Base-by-base conservation (phyloP, 1,140 invertebrate genomes). In the Drosophila tsacasi region DNA sequence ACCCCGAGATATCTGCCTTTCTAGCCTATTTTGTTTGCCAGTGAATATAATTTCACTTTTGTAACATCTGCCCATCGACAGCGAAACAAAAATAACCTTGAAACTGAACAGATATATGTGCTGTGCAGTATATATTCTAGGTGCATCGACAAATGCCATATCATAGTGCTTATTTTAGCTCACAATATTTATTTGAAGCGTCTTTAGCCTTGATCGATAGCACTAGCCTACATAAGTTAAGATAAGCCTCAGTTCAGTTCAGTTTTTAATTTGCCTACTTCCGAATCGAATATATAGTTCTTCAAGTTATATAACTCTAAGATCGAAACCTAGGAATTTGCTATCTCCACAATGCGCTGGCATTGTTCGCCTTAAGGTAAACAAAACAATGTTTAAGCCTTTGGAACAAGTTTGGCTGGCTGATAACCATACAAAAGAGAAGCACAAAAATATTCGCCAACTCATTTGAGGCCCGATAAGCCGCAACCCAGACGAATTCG, bases 31-130 rank as follows among this genome's bases (percentile, higher is more conserved):
- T 19, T 42, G 49, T 55, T 44, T 57, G 60, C 49, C 76, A 54
- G 77, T 79, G 39, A 63, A 58, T 61, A 67, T 32, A 71, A 61
- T 83, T 80, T 87, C 81, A 87, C 84, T 89, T 83, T 80, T 87
- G 76, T 74, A 76, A 66, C 54, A 65, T 77, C 64, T 68, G 65
- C 13, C 32, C 32, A 37, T 55, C 9, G 32, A 9, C 67, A 68
- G 73, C 64, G 58, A 64, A 63, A 81, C 59, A 63, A 50, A 44
- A 44, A 35, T 57, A 60, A 61, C 76, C 76, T 78, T 78, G 76
- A 57, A 60, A 19, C 23, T 12, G n/a, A 46, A 46, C 23, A 47
- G 50, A 69, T 58, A 54, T 35, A 49, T 67, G 32, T 54, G 32
- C 32, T 49, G 39, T 54, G 44, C 66, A 47, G 44, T 47, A 59